Evolutionary conservation across 2,888 invertebrate species (phyloP).

Genomic region (Drosophila anomelani): DNA sequence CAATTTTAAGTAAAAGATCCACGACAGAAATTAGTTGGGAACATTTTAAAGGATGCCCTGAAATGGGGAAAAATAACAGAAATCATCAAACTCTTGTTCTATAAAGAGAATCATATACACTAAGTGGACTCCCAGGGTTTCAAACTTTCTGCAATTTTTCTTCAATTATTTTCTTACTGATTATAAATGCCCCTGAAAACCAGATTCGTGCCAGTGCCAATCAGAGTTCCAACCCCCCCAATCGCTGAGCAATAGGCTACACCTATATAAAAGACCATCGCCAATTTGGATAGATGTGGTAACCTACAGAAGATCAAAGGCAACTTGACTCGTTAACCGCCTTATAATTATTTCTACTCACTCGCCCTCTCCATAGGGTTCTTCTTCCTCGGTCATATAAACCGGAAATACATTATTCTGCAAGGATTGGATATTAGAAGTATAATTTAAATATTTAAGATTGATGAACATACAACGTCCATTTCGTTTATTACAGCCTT

Average conservation of each 20-base stretch:
- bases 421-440: not conserved
- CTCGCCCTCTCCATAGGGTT: slow-evolving; percentile 56
- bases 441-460: not conserved
- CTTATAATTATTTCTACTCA: slow-evolving; percentile 28
- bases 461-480: slow-evolving; percentile 52
- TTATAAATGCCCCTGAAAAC: slow-evolving; percentile 91
- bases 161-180: slow-evolving; percentile 81
- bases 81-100: not conserved
- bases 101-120: not conserved
- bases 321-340: not conserved
- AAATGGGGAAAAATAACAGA: not conserved
- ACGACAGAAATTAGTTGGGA: not conserved
- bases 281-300: slow-evolving; percentile 87
- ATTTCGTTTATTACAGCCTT: slow-evolving; percentile 72
- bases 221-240: slow-evolving; percentile 90
- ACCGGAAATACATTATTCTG: slow-evolving; percentile 53
- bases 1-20: too few relatives aligned
- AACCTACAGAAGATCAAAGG: slow-evolving; percentile 28
- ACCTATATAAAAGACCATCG: slow-evolving; percentile 90
- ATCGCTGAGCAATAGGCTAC: slow-evolving; percentile 91
- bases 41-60: not conserved
- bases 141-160: not conserved
- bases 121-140: too few relatives aligned
- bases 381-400: slow-evolving; percentile 52
- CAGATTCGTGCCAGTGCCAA: slow-evolving; percentile 92